Evolutionary conservation across 2,888 invertebrate genomes (phyloP).

Genomic region (Andrena bicolor): DNA sequence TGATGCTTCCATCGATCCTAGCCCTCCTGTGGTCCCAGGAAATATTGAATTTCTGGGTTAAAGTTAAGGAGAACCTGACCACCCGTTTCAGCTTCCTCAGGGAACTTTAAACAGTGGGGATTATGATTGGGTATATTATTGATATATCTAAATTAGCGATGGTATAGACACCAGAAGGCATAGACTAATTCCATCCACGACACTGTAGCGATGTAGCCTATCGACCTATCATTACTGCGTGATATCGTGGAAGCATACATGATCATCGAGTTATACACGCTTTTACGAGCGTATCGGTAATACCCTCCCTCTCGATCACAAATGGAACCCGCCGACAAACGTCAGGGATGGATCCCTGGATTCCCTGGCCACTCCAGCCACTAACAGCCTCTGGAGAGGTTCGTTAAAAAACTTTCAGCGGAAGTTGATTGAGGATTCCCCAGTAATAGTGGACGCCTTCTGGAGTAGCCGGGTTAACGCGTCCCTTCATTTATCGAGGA

Average conservation of each 20-base stretch:
- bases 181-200: constrained; percentile 7
- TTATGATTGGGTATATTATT: no score
- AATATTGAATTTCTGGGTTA: background rate
- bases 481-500: constrained; percentile 22
- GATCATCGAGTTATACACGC: constrained; percentile 10
- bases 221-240: constrained; percentile 11
- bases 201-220: background rate
- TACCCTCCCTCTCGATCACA: background rate
- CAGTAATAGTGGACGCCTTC: background rate
- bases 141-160: background rate
- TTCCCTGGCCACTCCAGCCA: background rate
- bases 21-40: background rate
- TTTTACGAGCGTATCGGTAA: constrained; percentile 9
- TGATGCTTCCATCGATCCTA: no score
- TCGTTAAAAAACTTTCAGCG: background rate
- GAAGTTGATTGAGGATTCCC: constrained; percentile 14
- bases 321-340: constrained; percentile 7
- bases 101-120: no score
- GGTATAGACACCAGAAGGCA: background rate
- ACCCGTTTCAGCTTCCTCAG: no score
- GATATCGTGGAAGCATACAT: background rate
- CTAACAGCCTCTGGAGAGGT: background rate
- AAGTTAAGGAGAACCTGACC: no score
- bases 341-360: background rate
- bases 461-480: background rate